Conservation (phyloP, 1,140 invertebrate species). For the Drosophila kepulauana region DNA sequence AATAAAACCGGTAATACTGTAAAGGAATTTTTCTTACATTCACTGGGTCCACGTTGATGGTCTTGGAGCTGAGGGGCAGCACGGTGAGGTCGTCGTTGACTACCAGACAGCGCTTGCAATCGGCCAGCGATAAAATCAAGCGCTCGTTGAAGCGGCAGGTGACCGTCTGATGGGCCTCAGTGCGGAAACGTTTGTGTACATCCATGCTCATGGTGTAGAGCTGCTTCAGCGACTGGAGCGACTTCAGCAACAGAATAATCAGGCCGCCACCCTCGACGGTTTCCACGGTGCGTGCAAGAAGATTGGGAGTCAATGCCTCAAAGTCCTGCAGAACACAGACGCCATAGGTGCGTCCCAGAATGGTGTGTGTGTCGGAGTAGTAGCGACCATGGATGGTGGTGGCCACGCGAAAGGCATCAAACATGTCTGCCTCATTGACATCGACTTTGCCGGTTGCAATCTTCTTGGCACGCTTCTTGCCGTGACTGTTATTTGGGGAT, state of each 20-base stretch:
- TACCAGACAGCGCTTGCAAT: conserved; percentile 95
- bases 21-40: conserved; percentile 83
- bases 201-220: conserved; percentile 99
- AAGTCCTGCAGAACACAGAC: conserved; percentile 99
- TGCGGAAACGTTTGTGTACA: conserved; percentile 97
- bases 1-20: no score
- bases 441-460: conserved; percentile 95
- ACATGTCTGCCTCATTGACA: conserved; percentile 97
- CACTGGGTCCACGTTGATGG: conserved; percentile 91
- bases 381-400: conserved; percentile 99
- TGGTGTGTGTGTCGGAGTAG: conserved; percentile 98
- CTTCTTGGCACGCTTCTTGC: conserved; percentile 97
- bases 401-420: conserved; percentile 98
- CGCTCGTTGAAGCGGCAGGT: conserved; percentile 98
- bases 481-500: conserved; percentile 88
- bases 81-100: conserved; percentile 97
- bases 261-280: conserved; percentile 99
- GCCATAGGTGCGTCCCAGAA: conserved; percentile 98
- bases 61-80: conserved; percentile 96
- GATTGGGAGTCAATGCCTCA: conserved; percentile 99
- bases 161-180: conserved; percentile 97
- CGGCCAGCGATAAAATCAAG: conserved; percentile 96
- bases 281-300: conserved; percentile 98
- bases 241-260: conserved; percentile 94
- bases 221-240: conserved; percentile 95